A percentile compares a stretch with the other conserved stretches of the same genome.
Evolutionary conservation across 1,140 invertebrate genomes (phyloP).

Genomic region (Scaptomyza hsui): DNA sequence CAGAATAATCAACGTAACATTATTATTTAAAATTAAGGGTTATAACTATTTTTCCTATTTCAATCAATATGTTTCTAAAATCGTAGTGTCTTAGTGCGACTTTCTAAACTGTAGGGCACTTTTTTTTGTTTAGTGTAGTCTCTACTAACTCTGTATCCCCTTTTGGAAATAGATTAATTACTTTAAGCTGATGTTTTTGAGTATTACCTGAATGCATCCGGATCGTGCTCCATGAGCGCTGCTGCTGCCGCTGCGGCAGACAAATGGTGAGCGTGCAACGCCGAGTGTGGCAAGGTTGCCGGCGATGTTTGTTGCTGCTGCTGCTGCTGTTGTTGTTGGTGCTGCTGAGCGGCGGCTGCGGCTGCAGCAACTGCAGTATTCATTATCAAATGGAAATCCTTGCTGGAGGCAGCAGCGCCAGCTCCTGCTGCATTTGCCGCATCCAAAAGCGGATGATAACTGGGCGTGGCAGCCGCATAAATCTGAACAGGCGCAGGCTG

Average conservation of each 20-base stretch:
- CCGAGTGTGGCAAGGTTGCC: constrained; percentile 10
- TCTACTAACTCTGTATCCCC: too few species aligned
- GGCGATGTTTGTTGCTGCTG: constrained; percentile 33
- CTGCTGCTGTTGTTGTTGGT: constrained; percentile 62
- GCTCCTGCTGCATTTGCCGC: constrained; percentile 77
- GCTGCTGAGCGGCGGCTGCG: constrained; percentile 62
- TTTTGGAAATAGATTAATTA: too few species aligned
- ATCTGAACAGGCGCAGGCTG: constrained; percentile 10
- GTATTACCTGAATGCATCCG: constrained; percentile 80
- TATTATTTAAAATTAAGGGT: too few species aligned
- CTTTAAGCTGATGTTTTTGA: too few species aligned
- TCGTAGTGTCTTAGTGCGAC: too few species aligned
- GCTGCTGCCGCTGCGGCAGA: constrained; percentile 47
- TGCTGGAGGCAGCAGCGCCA: constrained; percentile 72
- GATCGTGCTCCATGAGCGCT: constrained; percentile 76
- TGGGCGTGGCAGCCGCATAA: constrained; percentile 54
- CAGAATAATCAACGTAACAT: too few species aligned
- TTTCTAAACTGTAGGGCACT: too few species aligned
- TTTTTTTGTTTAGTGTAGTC: too few species aligned
- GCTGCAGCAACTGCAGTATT: constrained; percentile 79
- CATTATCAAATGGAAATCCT: constrained; percentile 81
- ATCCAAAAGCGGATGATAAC: constrained; percentile 74
- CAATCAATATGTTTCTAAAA: too few species aligned
- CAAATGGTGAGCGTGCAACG: constrained; percentile 61
- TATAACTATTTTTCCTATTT: too few species aligned